A percentile compares a stretch with the other conserved stretches of the same genome.
Evolutionary conservation across 2,113 vertebrate genomes (phyloP).

Genomic region (Neopipo cinnamomea): DNA sequence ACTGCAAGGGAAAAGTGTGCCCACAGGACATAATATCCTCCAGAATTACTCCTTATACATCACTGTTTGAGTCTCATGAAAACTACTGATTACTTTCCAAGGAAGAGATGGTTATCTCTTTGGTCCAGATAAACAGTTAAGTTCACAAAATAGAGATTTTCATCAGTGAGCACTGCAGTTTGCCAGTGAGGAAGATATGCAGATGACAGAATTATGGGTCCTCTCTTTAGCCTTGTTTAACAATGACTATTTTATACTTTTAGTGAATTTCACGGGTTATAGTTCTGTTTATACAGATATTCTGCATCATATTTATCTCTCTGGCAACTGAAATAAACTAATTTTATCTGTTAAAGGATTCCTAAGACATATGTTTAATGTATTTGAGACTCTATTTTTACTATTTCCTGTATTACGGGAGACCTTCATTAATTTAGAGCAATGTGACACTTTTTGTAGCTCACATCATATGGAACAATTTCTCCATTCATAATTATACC

Average conservation of each 20-base stretch:
- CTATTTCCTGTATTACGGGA: neutral
- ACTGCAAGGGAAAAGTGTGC: neutral
- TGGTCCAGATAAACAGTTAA: neutral
- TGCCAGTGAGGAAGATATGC: neutral
- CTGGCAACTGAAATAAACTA: neutral
- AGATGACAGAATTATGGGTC: neutral
- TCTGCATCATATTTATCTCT: neutral
- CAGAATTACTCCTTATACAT: slow-evolving; percentile 5
- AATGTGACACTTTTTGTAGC: neutral
- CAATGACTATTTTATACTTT: neutral
- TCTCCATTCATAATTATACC: neutral
- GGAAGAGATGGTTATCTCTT: neutral
- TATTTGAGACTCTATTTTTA: neutral
- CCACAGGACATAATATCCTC: slow-evolving; percentile 26
- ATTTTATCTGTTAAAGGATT: neutral
- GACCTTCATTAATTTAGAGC: neutral
- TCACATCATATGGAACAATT: neutral
- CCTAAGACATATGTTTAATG: neutral
- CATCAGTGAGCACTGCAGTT: neutral
- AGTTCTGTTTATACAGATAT: neutral
- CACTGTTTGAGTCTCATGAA: neutral
- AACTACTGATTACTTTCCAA: slow-evolving; percentile 29
- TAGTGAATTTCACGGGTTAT: neutral
- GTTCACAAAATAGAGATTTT: neutral
- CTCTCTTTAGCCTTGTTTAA: neutral